phyloP scores from a whole-genome alignment of 2,888 invertebrate species.

The Tridacna gigas region DNA sequence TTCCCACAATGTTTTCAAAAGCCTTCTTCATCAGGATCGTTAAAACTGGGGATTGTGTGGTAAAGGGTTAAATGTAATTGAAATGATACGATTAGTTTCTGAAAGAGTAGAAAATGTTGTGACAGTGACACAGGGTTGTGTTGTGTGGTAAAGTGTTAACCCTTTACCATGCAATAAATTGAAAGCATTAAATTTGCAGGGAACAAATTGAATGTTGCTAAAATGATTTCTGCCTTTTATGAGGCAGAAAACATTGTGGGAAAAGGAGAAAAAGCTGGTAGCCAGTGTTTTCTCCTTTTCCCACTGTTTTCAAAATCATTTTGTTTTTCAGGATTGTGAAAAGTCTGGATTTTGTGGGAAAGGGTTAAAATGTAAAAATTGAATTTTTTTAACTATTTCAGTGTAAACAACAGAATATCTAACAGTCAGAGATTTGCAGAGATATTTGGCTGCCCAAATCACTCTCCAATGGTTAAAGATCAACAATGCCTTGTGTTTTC shows the following conservation, averaged over 20 bases:
- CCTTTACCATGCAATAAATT: too few relatives aligned
- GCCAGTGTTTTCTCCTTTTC: background rate
- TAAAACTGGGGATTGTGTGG: too few relatives aligned
- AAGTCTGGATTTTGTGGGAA: background rate
- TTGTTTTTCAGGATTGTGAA: background rate
- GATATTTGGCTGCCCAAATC: conserved; percentile 6
- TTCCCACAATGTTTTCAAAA: background rate
- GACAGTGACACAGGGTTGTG: too few relatives aligned
- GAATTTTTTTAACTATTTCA: conserved; percentile 26
- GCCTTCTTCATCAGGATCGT: too few relatives aligned
- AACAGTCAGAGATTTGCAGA: conserved; percentile 26
- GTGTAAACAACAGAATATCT: conserved; percentile 44
- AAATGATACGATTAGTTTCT: too few relatives aligned
- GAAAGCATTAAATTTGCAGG: too few relatives aligned
- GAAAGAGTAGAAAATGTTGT: too few relatives aligned
- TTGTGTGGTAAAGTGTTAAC: too few relatives aligned
- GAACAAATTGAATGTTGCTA: background rate
- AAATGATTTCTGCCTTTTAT: background rate
- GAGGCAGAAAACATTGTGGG: background rate
- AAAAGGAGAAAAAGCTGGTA: background rate
- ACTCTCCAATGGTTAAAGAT: background rate
- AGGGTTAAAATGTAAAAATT: background rate
- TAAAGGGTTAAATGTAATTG: too few relatives aligned
- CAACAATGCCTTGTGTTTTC: background rate
- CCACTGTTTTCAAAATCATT: background rate